Conservation (phyloP, 2,113 vertebrate genomes). For the Atherinomorus stipes region DNA sequence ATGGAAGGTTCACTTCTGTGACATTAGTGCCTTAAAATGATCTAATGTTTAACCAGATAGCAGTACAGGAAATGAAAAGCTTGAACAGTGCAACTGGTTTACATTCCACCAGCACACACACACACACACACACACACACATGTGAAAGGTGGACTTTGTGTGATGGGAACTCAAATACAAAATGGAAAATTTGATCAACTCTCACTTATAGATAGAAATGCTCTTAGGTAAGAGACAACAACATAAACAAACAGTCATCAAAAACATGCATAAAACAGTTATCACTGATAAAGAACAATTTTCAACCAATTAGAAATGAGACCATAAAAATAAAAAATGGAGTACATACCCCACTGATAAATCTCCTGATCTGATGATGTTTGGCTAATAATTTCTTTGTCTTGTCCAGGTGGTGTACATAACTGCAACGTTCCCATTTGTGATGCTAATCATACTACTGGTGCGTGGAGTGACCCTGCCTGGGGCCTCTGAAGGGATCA, state of each 20-base stretch:
- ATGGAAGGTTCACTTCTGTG: not conserved
- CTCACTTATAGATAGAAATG: not conserved
- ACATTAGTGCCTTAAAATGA: constrained; percentile 3
- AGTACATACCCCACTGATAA: not conserved
- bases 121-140: not conserved
- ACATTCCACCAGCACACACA: not conserved
- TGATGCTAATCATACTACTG: constrained; percentile 96
- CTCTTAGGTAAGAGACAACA: not conserved
- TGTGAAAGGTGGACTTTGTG: not conserved
- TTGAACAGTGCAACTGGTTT: not conserved
- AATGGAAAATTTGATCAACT: not conserved
- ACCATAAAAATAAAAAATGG: constrained; percentile 7
- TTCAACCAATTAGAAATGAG: not conserved
- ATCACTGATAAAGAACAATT: not conserved
- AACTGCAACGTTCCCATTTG: constrained; percentile 96
- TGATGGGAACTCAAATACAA: not conserved
- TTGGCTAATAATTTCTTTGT: constrained; percentile 17
- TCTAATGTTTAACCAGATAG: constrained; percentile 9
- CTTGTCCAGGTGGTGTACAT: constrained; percentile 89
- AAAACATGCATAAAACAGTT: not conserved
- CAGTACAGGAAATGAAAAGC: constrained; percentile 1
- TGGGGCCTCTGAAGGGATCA: constrained; percentile 95
- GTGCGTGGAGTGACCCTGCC: constrained; percentile 96
- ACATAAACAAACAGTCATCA: not conserved
- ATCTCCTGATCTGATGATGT: not conserved